Evolutionary conservation across 2,797 vertebrate species (phyloP), one percentile per base, ranked within the genome.

Genomic region (Perodicticus potto): DNA sequence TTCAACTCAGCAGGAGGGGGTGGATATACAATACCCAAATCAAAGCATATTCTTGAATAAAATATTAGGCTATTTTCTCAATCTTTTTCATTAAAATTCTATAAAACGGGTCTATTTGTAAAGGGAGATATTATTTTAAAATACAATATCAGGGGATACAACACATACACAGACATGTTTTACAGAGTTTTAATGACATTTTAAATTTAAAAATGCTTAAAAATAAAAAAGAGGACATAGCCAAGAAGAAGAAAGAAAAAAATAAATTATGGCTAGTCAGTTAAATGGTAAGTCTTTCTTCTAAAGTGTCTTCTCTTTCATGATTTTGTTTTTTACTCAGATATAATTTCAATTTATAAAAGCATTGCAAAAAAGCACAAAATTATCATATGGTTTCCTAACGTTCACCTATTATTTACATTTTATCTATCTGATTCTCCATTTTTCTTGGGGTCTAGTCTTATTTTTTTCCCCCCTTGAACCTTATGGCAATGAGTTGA

Each of bases 71-170:
- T 12, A 4, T 32, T 78, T 34, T 40, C 27, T 25, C 23, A 53
- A 61, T 74, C 45, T 78, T n/a, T 93, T 67, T 45, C 32, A 43
- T 72, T 65, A 67, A 45, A 53, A 65, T 77, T 65, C 74, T 89
- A 20, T 17, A 80, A 93, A 55, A 8, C 14, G n/a, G 11, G 3
- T 7, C 16, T 87, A 8, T 74, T 72, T 80, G 12, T 53, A 88
- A 89, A 90, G 17, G 19, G 4, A 23, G 20, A 13, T 77, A 17
- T 55, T 73, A 57, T 94, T 89, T 96, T 89, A 53, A 72, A 84
- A 73, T 61, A 10, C 7, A 86, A 9, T 91, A 65, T 77, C 6
- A 13, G 22, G 8, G 29, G 59, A 5, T 1, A 43, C 23, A 9
- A 55, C 34, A 11, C 1, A 81, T 45, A 55, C 59, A 69, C 7